phyloP scores from a whole-genome alignment of 2,113 vertebrate genomes.

The Nanorana parkeri region DNA sequence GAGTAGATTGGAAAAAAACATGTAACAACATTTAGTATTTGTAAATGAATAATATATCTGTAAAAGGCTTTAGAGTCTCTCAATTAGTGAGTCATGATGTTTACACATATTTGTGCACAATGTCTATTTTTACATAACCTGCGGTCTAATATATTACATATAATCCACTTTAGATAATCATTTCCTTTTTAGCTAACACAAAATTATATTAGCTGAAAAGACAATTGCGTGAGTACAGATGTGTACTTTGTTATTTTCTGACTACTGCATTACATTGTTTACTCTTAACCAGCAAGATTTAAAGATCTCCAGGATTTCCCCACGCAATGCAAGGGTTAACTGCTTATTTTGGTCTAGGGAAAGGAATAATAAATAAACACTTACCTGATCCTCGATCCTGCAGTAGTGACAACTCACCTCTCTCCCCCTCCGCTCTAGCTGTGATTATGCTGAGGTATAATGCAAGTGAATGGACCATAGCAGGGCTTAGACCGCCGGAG shows the following conservation, averaged over 20 bases:
- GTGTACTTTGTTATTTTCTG: not conserved
- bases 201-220: constrained; percentile 22
- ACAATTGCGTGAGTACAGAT: not conserved
- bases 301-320: too few species aligned
- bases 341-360: too few species aligned
- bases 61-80: not conserved
- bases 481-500: too few species aligned
- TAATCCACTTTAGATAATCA: not conserved
- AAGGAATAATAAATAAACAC: too few species aligned
- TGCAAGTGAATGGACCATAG: too few species aligned
- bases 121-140: not conserved
- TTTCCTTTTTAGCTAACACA: not conserved
- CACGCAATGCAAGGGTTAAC: too few species aligned
- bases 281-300: too few species aligned
- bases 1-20: not conserved
- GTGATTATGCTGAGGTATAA: too few species aligned
- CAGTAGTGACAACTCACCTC: too few species aligned
- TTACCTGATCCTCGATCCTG: too few species aligned
- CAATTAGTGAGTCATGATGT: not conserved
- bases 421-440: too few species aligned
- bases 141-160: not conserved
- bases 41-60: not conserved
- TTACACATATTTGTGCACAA: not conserved
- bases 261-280: too few species aligned
- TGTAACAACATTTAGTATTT: not conserved